Base-by-base conservation (phyloP, 2,113 vertebrate species). In the Pygoscelis antarcticus region DNA sequence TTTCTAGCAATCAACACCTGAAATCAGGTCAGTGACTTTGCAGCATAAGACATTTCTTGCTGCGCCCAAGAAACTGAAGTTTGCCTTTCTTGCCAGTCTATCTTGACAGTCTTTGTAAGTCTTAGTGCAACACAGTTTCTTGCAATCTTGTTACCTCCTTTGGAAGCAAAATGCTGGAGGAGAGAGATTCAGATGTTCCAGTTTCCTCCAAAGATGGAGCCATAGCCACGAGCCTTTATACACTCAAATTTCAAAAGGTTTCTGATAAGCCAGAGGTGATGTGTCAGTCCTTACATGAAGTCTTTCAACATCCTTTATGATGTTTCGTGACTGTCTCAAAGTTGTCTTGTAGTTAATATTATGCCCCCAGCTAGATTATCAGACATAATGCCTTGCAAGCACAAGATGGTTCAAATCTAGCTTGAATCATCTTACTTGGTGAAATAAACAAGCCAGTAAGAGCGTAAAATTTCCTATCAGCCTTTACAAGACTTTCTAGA, bases 21-120 rank as follows among this genome's bases (percentile, higher is more conserved):
- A 91, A 95, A 95, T 77, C 54, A 91, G 89, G 82, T 88, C 95
- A 96, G 77, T 70, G 64, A 60, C 68, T 96, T 47, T 1, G 30
- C 85, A 95, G 49, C 2, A 15, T 42, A 85, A 86, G 60, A 51
- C 29, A 36, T 96, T 84, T 82, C 68, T 65, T 83, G 47, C 49
- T 52, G n/a, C 74, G 94, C 86, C 34, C 34, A 69, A 76, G 83
- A 74, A 71, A 79, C 38, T 58, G 30, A 77, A 34, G 49, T 88
- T 89, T 83, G 70, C 51, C 36, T 80, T 36, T 27, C 51, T 93
- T 92, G 70, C 36, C 62, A 57, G 46, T 94, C 54, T 92, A 58
- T 70, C 83, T 77, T 87, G 81, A 71, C 58, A 93, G n/a, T 66
- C 87, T 82, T 72, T 89, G 1, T 91, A 80, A 95, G 83, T 58